Conservation (phyloP, 2,888 invertebrate genomes). For the Nemurella pictetii region DNA sequence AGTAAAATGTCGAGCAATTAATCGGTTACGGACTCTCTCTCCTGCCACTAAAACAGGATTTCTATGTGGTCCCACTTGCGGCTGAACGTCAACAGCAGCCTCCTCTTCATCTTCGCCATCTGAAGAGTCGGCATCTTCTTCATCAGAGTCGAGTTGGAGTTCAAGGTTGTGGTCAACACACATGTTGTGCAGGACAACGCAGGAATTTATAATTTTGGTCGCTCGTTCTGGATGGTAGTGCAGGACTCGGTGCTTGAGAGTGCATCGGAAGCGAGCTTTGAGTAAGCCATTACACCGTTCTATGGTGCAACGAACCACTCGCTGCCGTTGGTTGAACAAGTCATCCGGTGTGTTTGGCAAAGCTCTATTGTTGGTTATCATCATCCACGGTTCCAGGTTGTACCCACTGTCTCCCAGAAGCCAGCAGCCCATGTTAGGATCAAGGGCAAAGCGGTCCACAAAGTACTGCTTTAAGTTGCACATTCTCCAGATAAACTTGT, state of each 20-base stretch:
- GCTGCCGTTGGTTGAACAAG: background rate
- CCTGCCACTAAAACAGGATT: no score
- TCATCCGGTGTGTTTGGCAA: background rate
- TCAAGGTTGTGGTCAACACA: background rate
- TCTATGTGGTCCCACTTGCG: no score
- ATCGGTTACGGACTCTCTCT: no score
- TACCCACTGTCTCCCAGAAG: conserved; percentile 5
- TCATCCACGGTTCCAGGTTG: conserved; percentile 5
- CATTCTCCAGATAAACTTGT: background rate
- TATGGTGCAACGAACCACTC: background rate
- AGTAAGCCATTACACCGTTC: conserved; percentile 15
- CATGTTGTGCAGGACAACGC: background rate
- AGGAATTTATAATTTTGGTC: background rate
- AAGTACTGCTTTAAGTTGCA: background rate
- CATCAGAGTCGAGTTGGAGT: background rate
- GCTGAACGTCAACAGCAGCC: no score
- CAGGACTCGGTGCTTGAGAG: conserved; percentile 1
- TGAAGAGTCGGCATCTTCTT: no score
- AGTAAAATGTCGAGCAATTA: no score
- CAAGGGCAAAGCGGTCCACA: background rate
- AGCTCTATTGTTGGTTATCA: background rate
- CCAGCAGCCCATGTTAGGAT: no score
- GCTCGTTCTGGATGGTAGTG: conserved; percentile 18
- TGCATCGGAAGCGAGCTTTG: background rate
- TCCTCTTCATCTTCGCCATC: no score